phyloP scores from a whole-genome alignment of 1,140 invertebrate species.

The Procambarus virginalis region DNA sequence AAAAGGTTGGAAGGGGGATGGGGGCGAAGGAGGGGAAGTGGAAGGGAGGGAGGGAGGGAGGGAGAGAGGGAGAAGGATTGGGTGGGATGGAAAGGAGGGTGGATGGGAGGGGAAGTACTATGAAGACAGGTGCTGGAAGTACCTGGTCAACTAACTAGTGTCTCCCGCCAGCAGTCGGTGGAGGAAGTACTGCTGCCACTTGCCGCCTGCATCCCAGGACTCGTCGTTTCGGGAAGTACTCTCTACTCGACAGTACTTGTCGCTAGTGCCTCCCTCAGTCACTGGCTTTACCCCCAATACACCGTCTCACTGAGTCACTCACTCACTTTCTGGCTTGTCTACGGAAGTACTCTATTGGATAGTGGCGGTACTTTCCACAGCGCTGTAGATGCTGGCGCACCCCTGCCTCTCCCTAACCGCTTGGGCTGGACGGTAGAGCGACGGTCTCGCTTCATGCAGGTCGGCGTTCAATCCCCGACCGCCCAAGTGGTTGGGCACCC shows the following conservation, averaged over 20 bases:
- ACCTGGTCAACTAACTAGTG: background rate
- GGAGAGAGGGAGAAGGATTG: background rate
- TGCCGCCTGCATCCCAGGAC: background rate
- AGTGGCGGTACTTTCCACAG: no score
- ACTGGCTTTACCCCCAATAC: no score
- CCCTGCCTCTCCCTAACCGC: no score
- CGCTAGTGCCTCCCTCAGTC: background rate
- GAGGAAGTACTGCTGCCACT: conserved; percentile 22
- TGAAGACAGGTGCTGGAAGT: background rate
- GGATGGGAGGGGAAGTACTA: background rate
- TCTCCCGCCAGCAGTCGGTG: conserved; percentile 1
- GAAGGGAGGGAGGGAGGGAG: background rate
- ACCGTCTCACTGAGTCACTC: no score
- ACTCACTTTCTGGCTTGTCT: no score
- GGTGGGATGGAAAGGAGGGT: background rate
- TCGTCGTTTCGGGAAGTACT: conserved; percentile 22
- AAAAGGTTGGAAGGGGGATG: background rate
- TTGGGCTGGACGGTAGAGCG: no score
- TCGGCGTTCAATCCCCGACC: no score
- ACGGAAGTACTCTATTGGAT: no score
- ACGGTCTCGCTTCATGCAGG: no score
- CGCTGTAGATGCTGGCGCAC: no score
- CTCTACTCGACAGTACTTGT: background rate
- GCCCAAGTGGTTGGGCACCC: no score
- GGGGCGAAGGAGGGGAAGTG: no score